Conservation (phyloP, 1,140 invertebrate genomes). For the Drosophila azteca region DNA sequence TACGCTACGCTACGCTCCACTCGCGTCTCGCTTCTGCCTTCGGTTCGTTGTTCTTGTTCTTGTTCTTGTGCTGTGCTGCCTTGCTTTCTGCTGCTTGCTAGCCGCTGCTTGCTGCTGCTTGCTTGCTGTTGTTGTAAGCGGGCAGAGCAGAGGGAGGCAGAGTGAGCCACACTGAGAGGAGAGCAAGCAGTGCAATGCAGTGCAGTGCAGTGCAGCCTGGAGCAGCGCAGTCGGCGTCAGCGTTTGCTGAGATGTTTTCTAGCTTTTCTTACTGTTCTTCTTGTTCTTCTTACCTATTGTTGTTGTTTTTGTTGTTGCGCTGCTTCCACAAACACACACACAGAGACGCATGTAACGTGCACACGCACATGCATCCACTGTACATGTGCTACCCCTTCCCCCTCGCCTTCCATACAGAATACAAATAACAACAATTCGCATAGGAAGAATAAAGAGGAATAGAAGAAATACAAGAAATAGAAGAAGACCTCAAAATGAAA, state of each 20-base stretch:
- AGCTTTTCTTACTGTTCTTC: conserved; percentile 2
- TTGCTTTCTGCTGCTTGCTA: too few species aligned
- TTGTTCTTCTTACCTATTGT: conserved; percentile 36
- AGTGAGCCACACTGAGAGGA: conserved; percentile 8
- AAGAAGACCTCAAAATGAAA: too few species aligned
- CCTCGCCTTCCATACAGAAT: too few species aligned
- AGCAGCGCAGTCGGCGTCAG: conserved; percentile 22
- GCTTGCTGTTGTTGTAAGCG: conserved; percentile 52
- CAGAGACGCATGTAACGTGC: too few species aligned
- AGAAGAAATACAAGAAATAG: too few species aligned
- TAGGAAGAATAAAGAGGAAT: too few species aligned
- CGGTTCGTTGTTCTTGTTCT: conserved; percentile 3
- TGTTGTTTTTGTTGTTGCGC: conserved; percentile 65
- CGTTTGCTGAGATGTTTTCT: conserved; percentile 11
- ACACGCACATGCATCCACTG: too few species aligned
- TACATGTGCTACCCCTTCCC: too few species aligned
- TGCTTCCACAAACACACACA: too few species aligned
- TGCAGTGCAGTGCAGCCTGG: conserved; percentile 29
- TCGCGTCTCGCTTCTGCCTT: conserved; percentile 55
- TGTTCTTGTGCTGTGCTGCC: too few species aligned
- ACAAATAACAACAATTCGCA: too few species aligned
- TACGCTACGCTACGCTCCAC: conserved; percentile 51
- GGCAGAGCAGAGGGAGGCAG: conserved; percentile 21
- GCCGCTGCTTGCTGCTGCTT: too few species aligned
- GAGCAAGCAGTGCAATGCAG: conserved; percentile 31